Conservation (phyloP, 2,888 invertebrate species). For the Creontiades dilutus region DNA sequence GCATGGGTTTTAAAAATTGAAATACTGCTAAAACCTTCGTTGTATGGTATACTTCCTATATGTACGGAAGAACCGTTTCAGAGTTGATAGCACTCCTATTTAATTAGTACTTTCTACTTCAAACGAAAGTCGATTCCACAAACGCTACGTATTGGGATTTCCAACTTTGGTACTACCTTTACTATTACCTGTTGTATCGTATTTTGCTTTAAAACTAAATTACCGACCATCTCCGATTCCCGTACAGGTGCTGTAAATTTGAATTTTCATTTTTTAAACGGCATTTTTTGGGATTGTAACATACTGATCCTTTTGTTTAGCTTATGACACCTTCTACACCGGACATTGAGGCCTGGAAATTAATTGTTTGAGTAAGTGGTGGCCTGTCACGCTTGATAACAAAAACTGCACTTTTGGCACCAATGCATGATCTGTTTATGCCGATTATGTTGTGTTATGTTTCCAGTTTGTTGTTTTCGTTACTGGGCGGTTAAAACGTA, state of each 20-base stretch:
- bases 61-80: no score
- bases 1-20: no score
- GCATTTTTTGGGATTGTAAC: conserved; percentile 25
- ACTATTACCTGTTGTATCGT: not conserved
- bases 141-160: not conserved
- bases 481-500: not conserved
- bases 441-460: not conserved
- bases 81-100: not conserved
- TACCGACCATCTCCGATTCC: not conserved
- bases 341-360: conserved; percentile 93
- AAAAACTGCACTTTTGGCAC: conserved; percentile 60
- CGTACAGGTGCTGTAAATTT: not conserved
- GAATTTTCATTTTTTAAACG: not conserved
- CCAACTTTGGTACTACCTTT: not conserved
- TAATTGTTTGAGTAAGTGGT: conserved; percentile 88
- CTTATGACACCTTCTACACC: conserved; percentile 93
- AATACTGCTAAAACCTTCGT: no score
- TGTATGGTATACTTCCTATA: no score
- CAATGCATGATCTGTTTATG: conserved; percentile 53
- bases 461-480: not conserved
- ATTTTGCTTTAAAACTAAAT: no score
- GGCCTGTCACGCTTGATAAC: conserved; percentile 55
- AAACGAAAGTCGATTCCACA: not conserved
- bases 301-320: conserved; percentile 80
- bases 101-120: not conserved